phyloP scores from a whole-genome alignment of 2,113 vertebrate genomes.

The Carassius auratus region DNA sequence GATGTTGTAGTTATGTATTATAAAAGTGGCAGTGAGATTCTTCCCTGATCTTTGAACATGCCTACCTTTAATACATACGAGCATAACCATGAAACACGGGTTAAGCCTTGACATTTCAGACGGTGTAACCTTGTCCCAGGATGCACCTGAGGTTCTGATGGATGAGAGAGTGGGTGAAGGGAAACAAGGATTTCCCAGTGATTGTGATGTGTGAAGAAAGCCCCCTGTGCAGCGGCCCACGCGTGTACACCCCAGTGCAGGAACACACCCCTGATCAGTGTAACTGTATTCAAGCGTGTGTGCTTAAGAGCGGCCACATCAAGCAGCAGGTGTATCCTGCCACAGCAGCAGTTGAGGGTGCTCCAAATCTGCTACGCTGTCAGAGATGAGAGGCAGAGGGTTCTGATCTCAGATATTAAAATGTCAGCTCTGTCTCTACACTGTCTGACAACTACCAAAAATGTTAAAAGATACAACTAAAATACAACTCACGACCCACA shows the following conservation, averaged over 20 bases:
- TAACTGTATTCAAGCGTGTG: no score
- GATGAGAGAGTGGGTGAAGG: conserved; percentile 21
- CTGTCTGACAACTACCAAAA: not conserved
- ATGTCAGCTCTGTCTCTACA: conserved; percentile 21
- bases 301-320: conserved; percentile 37
- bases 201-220: conserved; percentile 23
- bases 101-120: conserved; percentile 59
- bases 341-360: conserved; percentile 35
- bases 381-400: not conserved
- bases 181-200: conserved; percentile 52
- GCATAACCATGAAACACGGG: conserved; percentile 18
- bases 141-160: conserved; percentile 56
- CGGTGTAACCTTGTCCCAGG: conserved; percentile 26
- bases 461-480: not conserved
- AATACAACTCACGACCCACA: conserved; percentile 1
- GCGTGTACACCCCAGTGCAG: conserved; percentile 22
- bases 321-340: conserved; percentile 63
- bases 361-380: conserved; percentile 39
- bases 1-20: no score
- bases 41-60: not conserved
- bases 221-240: conserved; percentile 13
- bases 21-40: not conserved
- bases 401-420: conserved; percentile 37
- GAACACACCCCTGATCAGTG: conserved; percentile 44
- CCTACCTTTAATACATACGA: not conserved